Conservation (phyloP, 1,140 invertebrate genomes). For the Drosophila teissieri region DNA sequence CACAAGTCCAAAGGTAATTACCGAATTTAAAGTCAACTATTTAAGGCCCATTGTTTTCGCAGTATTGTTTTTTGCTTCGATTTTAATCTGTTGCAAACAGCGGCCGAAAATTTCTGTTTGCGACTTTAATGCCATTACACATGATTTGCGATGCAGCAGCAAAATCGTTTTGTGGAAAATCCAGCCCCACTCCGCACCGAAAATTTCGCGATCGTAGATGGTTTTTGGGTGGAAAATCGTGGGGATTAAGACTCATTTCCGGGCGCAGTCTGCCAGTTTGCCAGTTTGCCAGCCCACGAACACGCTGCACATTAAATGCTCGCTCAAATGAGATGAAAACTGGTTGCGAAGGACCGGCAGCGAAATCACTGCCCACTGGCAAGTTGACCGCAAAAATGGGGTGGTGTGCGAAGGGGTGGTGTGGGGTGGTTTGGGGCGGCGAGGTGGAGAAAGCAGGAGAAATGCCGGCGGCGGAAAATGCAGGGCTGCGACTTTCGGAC, state of each 20-base stretch:
- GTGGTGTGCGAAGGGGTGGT: no score
- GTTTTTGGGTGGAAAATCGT: constrained; percentile 11
- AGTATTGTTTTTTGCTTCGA: neutral
- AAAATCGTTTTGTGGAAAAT: constrained; percentile 31
- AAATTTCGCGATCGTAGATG: constrained; percentile 1
- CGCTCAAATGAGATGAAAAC: constrained; percentile 54
- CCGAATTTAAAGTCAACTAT: neutral
- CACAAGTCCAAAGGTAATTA: neutral
- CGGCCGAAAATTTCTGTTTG: constrained; percentile 24
- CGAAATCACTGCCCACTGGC: constrained; percentile 21
- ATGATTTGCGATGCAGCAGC: constrained; percentile 37
- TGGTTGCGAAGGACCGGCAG: constrained; percentile 18
- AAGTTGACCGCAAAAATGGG: constrained; percentile 28
- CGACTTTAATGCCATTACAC: constrained; percentile 37
- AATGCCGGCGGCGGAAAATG: neutral
- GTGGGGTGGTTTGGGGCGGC: neutral
- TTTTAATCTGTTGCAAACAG: constrained; percentile 24
- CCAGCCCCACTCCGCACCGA: neutral
- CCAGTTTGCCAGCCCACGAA: constrained; percentile 13
- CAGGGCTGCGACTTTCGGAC: constrained; percentile 15
- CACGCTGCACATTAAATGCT: constrained; percentile 43
- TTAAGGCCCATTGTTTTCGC: neutral
- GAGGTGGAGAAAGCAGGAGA: neutral
- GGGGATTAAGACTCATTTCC: constrained; percentile 50
- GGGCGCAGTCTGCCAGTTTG: constrained; percentile 17